phyloP scores from a whole-genome alignment of 30 jellyfish, hydroid and myxozoan genomes.

The Calvadosia cruxmelitensis region DNA sequence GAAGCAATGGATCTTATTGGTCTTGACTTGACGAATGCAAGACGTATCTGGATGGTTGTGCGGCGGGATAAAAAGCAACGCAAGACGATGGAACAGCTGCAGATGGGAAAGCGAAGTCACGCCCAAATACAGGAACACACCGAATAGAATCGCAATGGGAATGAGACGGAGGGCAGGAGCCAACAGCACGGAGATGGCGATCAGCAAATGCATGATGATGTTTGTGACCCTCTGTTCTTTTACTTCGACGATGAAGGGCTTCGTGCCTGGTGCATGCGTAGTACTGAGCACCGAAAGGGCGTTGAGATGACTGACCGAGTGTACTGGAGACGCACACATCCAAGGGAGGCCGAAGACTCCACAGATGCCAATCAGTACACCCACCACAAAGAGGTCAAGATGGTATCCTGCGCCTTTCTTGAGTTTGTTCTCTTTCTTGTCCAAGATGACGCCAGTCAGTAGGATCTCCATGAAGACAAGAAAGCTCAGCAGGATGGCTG shows the following conservation, averaged over 20 bases:
- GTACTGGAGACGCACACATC: slow-evolving; percentile 86
- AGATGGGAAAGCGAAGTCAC: slow-evolving; percentile 48
- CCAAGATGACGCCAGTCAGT: slow-evolving; percentile 58
- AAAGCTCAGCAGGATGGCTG: slow-evolving; percentile 69
- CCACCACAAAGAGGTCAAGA: slow-evolving; percentile 62
- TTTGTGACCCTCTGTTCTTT: slow-evolving; percentile 72
- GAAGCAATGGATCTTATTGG: slow-evolving; percentile 51
- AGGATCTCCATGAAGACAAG: slow-evolving; percentile 65
- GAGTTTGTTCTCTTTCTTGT: slow-evolving; percentile 51
- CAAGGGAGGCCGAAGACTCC: slow-evolving; percentile 71
- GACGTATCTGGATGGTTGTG: slow-evolving; percentile 60
- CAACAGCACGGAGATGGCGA: slow-evolving; percentile 49
- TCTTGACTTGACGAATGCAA: slow-evolving; percentile 42
- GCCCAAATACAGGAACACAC: slow-evolving; percentile 75
- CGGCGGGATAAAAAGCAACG: slow-evolving; percentile 54
- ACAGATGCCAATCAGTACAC: slow-evolving; percentile 26
- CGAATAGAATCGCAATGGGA: slow-evolving; percentile 59
- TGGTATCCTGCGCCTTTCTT: slow-evolving; percentile 68
- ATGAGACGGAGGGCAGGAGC: slow-evolving; percentile 59
- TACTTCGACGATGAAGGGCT: slow-evolving; percentile 47
- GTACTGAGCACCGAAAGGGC: slow-evolving; percentile 48
- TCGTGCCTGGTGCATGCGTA: slow-evolving; percentile 70
- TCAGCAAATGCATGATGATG: slow-evolving; percentile 55
- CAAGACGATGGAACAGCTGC: slow-evolving; percentile 44
- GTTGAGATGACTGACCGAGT: slow-evolving; percentile 61